Base-by-base conservation (phyloP, 1,140 invertebrate species). In the Trichonephila inaurata region DNA sequence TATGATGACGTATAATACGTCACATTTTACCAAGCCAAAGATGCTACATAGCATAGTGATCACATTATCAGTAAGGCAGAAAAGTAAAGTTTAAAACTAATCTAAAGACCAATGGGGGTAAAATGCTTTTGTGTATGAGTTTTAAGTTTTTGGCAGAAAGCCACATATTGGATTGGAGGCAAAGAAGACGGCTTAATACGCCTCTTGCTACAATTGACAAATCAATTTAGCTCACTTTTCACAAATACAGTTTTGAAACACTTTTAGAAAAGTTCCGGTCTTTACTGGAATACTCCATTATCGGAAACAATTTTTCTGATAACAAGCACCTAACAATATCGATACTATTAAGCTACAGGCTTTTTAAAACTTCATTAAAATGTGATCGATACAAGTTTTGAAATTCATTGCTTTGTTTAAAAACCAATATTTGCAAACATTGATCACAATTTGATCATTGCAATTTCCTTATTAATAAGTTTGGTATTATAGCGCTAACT, bases 331-430 rank as follows among this genome's bases (percentile, higher is more conserved):
- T 24, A 28, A 77, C 69, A 40, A 40, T 77, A 77, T 33, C 33
- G 69, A 40, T 40, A 33, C 12, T 77, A 77, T 77, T 77, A 77
- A 77, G 69, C 69, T 77, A 40, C 69, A 77, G 69, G 28, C 69
- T 77, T 77, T 77, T 77, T 77, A 77, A 28, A 69, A 69, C 66
- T 69, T 69, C 66, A 69, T 69, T 69, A 69, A 69, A 77, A 77
- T 24, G 16, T 77, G 69, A 77, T 77, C 69, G 69, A 77, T 77
- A 28, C 28, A 33, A 77, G 69, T 40, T 77, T 77, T 19, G 12
- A 77, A 77, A 40, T 77, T 77, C 69, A 77, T 28, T 77, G 69
- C 69, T 77, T 77, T 77, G 33, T 40, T 77, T 77, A 14, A 77
- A 77, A 77, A 5, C 69, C 69, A 40, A 77, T 77, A 77, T 77